These are phyloP conservation scores for Hyposoter dolosus DNA, from an alignment of 2,888 invertebrate genomes.

Conservation along the genomic window DNA sequence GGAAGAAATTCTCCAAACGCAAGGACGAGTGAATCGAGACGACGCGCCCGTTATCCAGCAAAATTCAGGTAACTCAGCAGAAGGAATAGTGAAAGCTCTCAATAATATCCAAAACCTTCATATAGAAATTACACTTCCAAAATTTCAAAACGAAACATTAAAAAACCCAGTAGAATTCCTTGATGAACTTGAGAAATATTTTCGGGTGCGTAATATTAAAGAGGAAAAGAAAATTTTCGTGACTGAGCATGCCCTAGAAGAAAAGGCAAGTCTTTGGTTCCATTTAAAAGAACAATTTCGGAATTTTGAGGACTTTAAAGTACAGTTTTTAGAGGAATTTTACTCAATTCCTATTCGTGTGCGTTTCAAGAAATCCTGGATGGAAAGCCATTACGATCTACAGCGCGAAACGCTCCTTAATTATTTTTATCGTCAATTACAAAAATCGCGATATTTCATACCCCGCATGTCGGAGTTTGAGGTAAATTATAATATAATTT, in stretches of 20 bases:
- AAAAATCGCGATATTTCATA: constrained; percentile 44
- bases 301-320: constrained; percentile 26
- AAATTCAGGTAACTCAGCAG: neutral
- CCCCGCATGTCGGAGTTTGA: neutral
- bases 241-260: constrained; percentile 18
- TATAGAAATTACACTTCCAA: constrained; percentile 23
- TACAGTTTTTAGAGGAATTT: constrained; percentile 33
- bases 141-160: constrained; percentile 23
- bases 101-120: constrained; percentile 24
- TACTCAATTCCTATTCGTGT: constrained; percentile 39
- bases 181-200: constrained; percentile 26
- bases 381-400: constrained; percentile 19
- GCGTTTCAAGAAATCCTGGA: constrained; percentile 44
- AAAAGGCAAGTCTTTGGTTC: constrained; percentile 26
- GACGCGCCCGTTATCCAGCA: neutral
- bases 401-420: constrained; percentile 15
- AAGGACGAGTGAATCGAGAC: neutral
- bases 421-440: constrained; percentile 46
- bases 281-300: constrained; percentile 28
- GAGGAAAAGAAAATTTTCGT: neutral
- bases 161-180: constrained; percentile 12
- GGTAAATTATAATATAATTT: constrained; percentile 23
- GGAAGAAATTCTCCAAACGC: neutral
- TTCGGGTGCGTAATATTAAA: constrained; percentile 12
- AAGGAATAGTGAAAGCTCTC: constrained; percentile 1